phyloP scores from a whole-genome alignment of 2,888 invertebrate genomes.

The Ophonus ardosiacus region DNA sequence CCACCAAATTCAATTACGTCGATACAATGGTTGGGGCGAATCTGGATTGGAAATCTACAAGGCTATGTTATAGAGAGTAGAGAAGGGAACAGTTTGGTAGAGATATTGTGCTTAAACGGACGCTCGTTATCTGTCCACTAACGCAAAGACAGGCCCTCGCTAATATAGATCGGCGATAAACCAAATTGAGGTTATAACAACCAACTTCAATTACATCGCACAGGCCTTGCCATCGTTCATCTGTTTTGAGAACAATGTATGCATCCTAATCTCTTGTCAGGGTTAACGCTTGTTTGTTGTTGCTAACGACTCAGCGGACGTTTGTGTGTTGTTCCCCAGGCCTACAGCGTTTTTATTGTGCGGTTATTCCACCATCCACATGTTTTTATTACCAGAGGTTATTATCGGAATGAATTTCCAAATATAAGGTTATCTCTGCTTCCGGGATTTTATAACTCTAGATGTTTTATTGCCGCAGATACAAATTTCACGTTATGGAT shows the following conservation, averaged over 20 bases:
- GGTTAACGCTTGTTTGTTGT: constrained; percentile 60
- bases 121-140: constrained; percentile 58
- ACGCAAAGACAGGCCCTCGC: constrained; percentile 24
- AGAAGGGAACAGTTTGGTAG: not conserved
- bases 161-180: constrained; percentile 63
- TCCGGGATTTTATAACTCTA: constrained; percentile 44
- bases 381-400: constrained; percentile 52
- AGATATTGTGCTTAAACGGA: constrained; percentile 62
- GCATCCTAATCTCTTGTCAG: constrained; percentile 55
- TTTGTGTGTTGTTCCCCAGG: constrained; percentile 7
- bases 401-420: constrained; percentile 56
- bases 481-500: constrained; percentile 26
- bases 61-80: not conserved
- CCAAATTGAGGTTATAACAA: constrained; percentile 62
- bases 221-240: constrained; percentile 34
- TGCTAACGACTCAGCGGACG: constrained; percentile 50
- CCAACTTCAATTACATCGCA: constrained; percentile 60
- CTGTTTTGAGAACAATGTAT: constrained; percentile 55
- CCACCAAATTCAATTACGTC: constrained; percentile 35
- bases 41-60: constrained; percentile 35
- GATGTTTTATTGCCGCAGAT: constrained; percentile 24
- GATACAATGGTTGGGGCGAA: constrained; percentile 2
- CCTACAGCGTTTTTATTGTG: constrained; percentile 56
- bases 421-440: constrained; percentile 57
- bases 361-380: constrained; percentile 37